phyloP scores from a whole-genome alignment of 2,888 invertebrate species.

The Cheilosia vulpina region DNA sequence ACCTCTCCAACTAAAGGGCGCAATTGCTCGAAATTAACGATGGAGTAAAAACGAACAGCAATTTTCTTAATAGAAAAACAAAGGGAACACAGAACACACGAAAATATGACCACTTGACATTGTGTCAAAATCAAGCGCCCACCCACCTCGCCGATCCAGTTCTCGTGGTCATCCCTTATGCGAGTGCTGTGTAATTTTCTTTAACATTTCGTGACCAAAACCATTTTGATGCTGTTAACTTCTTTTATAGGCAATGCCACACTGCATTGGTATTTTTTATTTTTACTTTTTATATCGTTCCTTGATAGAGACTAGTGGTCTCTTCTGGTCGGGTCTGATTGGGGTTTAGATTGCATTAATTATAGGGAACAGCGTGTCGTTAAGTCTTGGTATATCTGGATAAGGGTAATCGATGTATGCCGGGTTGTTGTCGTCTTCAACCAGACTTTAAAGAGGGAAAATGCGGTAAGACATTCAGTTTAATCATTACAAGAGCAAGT shows the following conservation, averaged over 20 bases:
- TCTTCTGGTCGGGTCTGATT: slow-evolving; percentile 5
- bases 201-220: slow-evolving; percentile 51
- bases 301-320: neutral
- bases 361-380: neutral
- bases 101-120: slow-evolving; percentile 50
- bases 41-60: slow-evolving; percentile 42
- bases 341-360: slow-evolving; percentile 1
- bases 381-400: neutral
- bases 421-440: neutral
- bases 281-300: neutral
- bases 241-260: slow-evolving; percentile 3
- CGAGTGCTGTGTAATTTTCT: slow-evolving; percentile 48
- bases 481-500: too few species aligned
- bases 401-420: neutral
- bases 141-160: neutral
- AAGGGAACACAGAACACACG: neutral
- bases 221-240: slow-evolving; percentile 23
- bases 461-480: too few species aligned
- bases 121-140: slow-evolving; percentile 52
- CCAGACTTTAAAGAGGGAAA: neutral
- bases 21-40: slow-evolving; percentile 57
- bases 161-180: slow-evolving; percentile 44
- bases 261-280: slow-evolving; percentile 38
- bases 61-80: slow-evolving; percentile 48
- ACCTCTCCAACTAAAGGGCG: slow-evolving; percentile 34